Conservation (phyloP, 2,888 invertebrate species). For the Drosophila villosipedis region DNA sequence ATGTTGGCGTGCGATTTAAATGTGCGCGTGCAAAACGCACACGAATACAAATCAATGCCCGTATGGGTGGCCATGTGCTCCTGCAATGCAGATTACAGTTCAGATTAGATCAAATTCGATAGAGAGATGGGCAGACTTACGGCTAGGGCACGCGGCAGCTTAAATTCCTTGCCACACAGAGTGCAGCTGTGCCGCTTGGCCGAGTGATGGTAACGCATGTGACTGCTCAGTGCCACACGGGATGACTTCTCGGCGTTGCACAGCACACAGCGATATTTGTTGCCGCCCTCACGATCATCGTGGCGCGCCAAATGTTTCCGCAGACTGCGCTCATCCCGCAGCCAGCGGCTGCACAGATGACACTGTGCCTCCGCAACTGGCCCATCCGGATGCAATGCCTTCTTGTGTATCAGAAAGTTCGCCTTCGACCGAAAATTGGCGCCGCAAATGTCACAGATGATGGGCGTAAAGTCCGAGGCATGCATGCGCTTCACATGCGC, state of each 20-base stretch:
- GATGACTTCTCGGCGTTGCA: conserved; percentile 71
- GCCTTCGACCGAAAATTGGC: conserved; percentile 71
- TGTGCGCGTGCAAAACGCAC: conserved; percentile 82
- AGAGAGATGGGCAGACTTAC: conserved; percentile 38
- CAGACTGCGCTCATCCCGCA: conserved; percentile 70
- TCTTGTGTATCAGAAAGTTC: conserved; percentile 71
- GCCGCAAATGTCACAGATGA: conserved; percentile 77
- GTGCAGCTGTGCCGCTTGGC: conserved; percentile 69
- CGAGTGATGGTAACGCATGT: conserved; percentile 75
- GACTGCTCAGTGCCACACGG: conserved; percentile 65
- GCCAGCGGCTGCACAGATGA: conserved; percentile 67
- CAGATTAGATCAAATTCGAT: background rate
- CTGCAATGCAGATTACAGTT: conserved; percentile 34
- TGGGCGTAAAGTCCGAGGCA: conserved; percentile 67
- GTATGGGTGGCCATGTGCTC: conserved; percentile 85
- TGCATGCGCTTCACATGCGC: conserved; percentile 75
- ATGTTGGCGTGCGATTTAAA: conserved; percentile 84
- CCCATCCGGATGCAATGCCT: conserved; percentile 72
- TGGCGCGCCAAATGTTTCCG: conserved; percentile 70
- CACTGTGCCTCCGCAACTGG: conserved; percentile 73
- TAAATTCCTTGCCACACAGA: conserved; percentile 71
- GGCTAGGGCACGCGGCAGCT: conserved; percentile 58
- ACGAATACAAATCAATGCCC: conserved; percentile 83
- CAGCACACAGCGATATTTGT: conserved; percentile 62
- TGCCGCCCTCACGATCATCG: conserved; percentile 67